Percentiles rank a stretch among this genome's conserved stretches.
phyloP scores from a whole-genome alignment of 2,797 vertebrate species.

The Cygnus olor region DNA sequence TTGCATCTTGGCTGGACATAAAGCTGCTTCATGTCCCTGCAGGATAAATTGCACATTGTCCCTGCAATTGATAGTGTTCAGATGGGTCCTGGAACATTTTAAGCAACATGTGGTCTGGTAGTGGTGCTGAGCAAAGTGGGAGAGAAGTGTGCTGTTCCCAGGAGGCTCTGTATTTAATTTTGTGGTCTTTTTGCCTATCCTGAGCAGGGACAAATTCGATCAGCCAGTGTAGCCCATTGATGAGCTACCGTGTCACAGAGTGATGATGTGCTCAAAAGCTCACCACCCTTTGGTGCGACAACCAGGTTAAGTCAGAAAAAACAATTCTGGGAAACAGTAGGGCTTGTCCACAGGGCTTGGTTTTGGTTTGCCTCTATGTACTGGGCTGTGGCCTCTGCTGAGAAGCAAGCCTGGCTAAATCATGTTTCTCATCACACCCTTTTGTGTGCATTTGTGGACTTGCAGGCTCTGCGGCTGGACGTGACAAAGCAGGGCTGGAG shows the following conservation, averaged over 20 bases:
- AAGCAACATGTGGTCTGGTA: not conserved
- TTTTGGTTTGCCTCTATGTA: not conserved
- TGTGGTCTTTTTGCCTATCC: not conserved
- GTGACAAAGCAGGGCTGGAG: not conserved
- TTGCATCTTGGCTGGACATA: not conserved
- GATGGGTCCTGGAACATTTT: not conserved
- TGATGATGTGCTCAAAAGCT: not conserved
- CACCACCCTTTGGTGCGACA: not conserved
- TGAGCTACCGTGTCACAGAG: not conserved
- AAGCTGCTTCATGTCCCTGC: not conserved
- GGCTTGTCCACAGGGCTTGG: not conserved
- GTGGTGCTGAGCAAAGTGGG: not conserved
- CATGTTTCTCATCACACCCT: not conserved
- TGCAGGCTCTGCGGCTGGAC: fast-evolving
- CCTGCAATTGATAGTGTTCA: not conserved
- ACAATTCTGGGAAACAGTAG: not conserved
- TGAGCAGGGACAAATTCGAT: not conserved
- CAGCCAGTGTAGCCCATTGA: not conserved
- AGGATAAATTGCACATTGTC: not conserved
- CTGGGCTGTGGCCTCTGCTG: not conserved
- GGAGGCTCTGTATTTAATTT: not conserved
- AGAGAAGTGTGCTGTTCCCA: not conserved
- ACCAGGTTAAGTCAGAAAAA: not conserved
- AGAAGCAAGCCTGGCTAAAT: not conserved
- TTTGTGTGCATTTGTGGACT: not conserved